These are phyloP conservation scores for Archips xylosteana DNA, from an alignment of 2,888 invertebrate species.

Conservation along the genomic window DNA sequence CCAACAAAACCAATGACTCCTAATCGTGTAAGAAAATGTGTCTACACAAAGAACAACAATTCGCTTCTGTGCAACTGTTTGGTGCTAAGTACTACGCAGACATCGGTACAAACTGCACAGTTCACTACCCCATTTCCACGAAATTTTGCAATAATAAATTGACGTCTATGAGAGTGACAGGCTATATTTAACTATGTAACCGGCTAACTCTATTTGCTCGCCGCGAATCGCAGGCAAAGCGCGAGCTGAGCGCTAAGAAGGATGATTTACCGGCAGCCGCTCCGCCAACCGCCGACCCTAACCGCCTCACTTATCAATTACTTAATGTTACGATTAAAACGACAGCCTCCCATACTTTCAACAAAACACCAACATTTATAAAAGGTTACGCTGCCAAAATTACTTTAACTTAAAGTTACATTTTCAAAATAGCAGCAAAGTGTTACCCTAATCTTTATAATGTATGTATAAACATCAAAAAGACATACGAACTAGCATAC, in stretches of 20 bases:
- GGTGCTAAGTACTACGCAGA: too few species aligned
- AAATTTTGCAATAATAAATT: too few species aligned
- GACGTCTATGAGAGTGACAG: too few species aligned
- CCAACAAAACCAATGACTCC: too few species aligned
- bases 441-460: constrained; percentile 51
- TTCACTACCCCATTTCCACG: too few species aligned
- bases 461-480: constrained; percentile 55
- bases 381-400: too few species aligned
- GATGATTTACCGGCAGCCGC: constrained; percentile 34
- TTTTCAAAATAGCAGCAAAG: constrained; percentile 18
- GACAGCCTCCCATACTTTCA: not conserved
- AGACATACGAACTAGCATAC: constrained; percentile 42
- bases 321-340: not conserved
- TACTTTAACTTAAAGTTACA: too few species aligned
- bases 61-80: too few species aligned
- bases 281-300: constrained; percentile 24
- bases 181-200: too few species aligned
- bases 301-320: constrained; percentile 6
- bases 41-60: too few species aligned
- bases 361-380: not conserved
- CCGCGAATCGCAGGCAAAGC: constrained; percentile 27
- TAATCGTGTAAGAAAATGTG: too few species aligned
- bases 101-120: too few species aligned
- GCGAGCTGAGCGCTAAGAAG: constrained; percentile 8
- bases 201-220: not conserved